Percentiles rank a stretch among this genome's conserved stretches.
phyloP scores from a whole-genome alignment of 2,888 invertebrate genomes.

The Plagiodera versicolora region DNA sequence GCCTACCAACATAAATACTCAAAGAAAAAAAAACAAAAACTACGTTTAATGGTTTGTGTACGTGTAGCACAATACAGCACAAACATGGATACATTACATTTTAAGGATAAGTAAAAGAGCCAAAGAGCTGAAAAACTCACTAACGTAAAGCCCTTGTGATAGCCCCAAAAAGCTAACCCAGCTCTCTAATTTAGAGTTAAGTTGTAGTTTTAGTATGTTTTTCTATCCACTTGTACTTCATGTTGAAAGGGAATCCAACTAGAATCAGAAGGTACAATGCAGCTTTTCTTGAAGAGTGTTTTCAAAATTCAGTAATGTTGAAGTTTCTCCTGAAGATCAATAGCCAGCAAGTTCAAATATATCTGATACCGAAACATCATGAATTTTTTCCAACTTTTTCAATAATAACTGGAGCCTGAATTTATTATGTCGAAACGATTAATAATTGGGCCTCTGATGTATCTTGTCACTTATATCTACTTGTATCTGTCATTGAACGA shows the following conservation, averaged over 20 bases:
- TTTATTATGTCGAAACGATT: no score
- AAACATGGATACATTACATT: conserved; percentile 37
- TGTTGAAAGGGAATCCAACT: background rate
- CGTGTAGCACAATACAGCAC: conserved; percentile 49
- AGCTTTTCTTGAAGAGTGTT: background rate
- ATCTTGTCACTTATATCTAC: no score
- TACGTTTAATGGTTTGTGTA: conserved; percentile 49
- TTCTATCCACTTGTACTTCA: conserved; percentile 49
- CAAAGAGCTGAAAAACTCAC: conserved; percentile 56
- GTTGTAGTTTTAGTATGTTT: conserved; percentile 38
- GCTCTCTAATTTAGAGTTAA: conserved; percentile 50
- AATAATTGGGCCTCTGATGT: no score
- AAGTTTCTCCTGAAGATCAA: no score
- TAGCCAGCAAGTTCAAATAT: no score
- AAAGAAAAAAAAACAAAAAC: conserved; percentile 30
- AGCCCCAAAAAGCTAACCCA: conserved; percentile 51
- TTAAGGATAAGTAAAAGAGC: conserved; percentile 43
- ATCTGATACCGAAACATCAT: no score
- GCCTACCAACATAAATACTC: conserved; percentile 45
- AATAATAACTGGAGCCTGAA: no score
- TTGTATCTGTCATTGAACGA: no score
- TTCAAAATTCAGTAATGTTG: no score
- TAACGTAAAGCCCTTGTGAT: conserved; percentile 54
- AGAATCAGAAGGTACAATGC: background rate
- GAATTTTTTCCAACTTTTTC: no score